These are phyloP conservation scores for Sterrhoptilus dennistouni DNA, from an alignment of 2,113 vertebrate species.

Conservation along the genomic window DNA sequence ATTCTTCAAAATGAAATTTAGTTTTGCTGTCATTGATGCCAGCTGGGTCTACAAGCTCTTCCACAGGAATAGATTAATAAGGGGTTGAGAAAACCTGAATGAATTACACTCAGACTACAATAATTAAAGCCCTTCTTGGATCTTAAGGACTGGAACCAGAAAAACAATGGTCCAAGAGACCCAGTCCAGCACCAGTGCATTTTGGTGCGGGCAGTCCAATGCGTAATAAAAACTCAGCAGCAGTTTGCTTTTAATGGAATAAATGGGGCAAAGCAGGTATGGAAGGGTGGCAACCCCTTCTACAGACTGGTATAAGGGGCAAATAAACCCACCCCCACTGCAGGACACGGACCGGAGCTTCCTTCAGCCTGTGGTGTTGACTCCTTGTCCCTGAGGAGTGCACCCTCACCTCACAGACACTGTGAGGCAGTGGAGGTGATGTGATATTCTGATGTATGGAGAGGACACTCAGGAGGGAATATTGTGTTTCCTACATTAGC, in stretches of 20 bases:
- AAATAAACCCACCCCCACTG: background rate
- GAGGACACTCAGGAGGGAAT: background rate
- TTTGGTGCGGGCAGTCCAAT: background rate
- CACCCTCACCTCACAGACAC: background rate
- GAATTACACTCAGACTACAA: background rate
- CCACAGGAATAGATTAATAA: background rate
- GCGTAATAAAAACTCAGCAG: background rate
- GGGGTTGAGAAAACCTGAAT: background rate
- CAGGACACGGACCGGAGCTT: background rate
- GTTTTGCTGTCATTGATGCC: background rate
- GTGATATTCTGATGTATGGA: background rate
- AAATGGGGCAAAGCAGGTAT: background rate
- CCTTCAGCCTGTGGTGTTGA: accelerated
- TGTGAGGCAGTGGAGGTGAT: background rate
- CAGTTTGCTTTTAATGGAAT: background rate
- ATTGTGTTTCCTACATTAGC: background rate
- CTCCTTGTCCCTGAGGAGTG: background rate
- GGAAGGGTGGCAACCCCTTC: background rate
- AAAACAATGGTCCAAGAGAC: background rate
- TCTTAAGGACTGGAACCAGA: background rate
- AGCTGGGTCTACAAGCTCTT: background rate
- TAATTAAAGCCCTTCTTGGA: background rate
- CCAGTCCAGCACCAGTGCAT: background rate
- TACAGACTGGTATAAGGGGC: background rate
- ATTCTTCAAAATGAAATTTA: background rate